Conservation (phyloP, 2,113 vertebrate genomes). For the Macquaria ambigua region DNA sequence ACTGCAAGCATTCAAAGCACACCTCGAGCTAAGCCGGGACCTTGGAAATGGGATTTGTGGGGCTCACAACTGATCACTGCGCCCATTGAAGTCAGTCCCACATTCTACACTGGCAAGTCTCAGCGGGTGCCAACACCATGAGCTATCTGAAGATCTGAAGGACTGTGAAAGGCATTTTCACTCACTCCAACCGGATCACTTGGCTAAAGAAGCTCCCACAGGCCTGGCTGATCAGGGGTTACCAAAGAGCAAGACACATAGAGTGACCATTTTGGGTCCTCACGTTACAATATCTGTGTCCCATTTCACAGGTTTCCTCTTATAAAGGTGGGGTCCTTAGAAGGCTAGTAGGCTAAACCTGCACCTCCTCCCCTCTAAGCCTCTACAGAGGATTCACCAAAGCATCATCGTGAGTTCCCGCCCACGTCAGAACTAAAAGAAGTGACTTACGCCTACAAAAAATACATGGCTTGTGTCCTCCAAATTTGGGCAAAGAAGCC, state of each 20-base stretch:
- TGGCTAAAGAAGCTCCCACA: conserved; percentile 22
- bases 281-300: neutral
- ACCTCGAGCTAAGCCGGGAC: conserved; percentile 45
- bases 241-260: conserved; percentile 2
- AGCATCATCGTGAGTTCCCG: neutral
- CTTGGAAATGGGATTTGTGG: conserved; percentile 68
- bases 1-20: conserved; percentile 43
- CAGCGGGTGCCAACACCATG: conserved; percentile 41
- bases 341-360: conserved; percentile 4
- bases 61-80: conserved; percentile 58
- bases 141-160: conserved; percentile 51
- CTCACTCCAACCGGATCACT: conserved; percentile 42
- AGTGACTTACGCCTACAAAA: conserved; percentile 19
- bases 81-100: conserved; percentile 64
- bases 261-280: neutral
- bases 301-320: conserved; percentile 1
- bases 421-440: conserved; percentile 32
- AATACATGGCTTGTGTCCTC: neutral
- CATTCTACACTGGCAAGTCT: conserved; percentile 43
- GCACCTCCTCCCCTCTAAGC: neutral
- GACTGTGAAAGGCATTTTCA: conserved; percentile 48
- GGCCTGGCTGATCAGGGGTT: neutral
- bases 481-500: conserved; percentile 9
- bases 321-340: neutral
- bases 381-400: conserved; percentile 27